Conservation (phyloP, 2,888 invertebrate genomes). For the Amphipoea lucens region DNA sequence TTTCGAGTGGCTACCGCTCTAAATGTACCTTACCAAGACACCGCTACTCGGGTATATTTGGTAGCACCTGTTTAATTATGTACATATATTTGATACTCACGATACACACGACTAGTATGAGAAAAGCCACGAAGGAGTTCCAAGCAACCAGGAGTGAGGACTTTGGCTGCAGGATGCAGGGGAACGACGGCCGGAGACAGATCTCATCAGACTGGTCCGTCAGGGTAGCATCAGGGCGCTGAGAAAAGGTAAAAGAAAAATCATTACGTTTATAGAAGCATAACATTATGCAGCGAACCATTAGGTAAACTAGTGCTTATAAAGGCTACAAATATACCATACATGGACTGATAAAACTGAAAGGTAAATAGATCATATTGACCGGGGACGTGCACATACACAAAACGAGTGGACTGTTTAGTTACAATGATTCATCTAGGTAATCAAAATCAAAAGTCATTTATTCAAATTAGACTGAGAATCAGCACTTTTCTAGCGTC, state of each 20-base stretch:
- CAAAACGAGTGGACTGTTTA: background rate
- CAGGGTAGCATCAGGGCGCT: slow-evolving; percentile 79
- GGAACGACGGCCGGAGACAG: slow-evolving; percentile 83
- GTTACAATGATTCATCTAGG: background rate
- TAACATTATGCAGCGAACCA: too few species aligned
- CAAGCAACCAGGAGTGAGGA: slow-evolving; percentile 81
- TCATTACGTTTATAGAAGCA: background rate
- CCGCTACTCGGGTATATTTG: too few species aligned
- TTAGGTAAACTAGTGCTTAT: background rate
- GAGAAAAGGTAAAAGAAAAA: background rate
- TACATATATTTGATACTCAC: slow-evolving; percentile 71
- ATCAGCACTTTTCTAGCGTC: too few species aligned
- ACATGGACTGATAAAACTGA: background rate
- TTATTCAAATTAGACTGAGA: too few species aligned
- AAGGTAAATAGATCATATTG: too few species aligned
- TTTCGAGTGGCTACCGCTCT: too few species aligned
- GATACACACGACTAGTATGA: slow-evolving; percentile 77
- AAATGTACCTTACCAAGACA: too few species aligned
- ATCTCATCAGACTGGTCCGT: slow-evolving; percentile 83
- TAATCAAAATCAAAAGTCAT: background rate
- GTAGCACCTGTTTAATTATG: too few species aligned
- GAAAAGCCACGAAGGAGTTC: slow-evolving; percentile 75
- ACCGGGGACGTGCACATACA: background rate
- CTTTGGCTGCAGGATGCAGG: slow-evolving; percentile 83
- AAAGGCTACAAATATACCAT: background rate